Evolutionary conservation across 2,888 invertebrate species (phyloP), one percentile per base, ranked within the genome.

Genomic region (Phortica magna): DNA sequence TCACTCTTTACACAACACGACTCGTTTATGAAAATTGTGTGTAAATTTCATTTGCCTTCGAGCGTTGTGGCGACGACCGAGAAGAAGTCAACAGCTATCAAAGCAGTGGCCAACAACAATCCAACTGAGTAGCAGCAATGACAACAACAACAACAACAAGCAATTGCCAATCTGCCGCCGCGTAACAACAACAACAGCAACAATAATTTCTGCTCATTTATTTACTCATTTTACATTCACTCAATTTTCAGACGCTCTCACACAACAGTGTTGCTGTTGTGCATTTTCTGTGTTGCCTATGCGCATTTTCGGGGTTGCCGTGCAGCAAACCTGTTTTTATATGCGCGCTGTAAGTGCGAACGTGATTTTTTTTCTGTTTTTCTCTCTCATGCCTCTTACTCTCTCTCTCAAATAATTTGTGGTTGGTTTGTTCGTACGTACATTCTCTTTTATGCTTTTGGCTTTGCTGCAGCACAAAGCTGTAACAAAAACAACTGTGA

Each of bases 81-180:
- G 64, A 14, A 64, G 39, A 64, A 64, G 64, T 64, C 68, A 68
- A 42, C 68, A 68, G 68, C 68, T 19, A 43, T 22, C 39, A 31
- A 64, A 55, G 10, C 55, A 55, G 55, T 17, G 17, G 65, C 65
- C 42, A 22, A 53, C 22, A 67, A 67, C 14, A 31, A 31, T 31
- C 31, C 31, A 31, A 4, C 31, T 31, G 22, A 65, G 39, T 39
- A 53, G 55, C 55, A 22, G 55, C 39, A 55, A 19, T 9, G 19
- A 61, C 61, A 12, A 5, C 12, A 71, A 31, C 31, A 42, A 42
- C 12, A 71, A 53, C 22, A 61, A 22, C 61, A 61, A 61, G 19
- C 53, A 71, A 71, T 71, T 71, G 70, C 10, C 70, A 71, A 71
- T 71, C 55, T 55, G n/a, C 19, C 55, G 22, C 70, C 43, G 68